These are phyloP conservation scores for Drosophila prolongata DNA, from an alignment of 2,888 invertebrate genomes.

Conservation along the genomic window DNA sequence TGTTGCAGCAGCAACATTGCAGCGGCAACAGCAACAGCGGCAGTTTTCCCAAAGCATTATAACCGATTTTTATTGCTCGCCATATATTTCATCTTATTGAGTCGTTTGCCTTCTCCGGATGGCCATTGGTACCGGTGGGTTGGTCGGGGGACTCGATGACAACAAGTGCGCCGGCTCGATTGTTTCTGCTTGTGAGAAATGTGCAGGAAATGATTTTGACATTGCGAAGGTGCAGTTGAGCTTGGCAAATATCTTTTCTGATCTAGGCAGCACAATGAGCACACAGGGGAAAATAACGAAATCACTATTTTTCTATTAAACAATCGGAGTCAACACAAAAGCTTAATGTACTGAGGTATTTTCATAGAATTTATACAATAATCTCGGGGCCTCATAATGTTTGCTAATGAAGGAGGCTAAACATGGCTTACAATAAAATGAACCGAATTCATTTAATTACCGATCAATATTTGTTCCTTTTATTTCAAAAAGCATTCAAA, in stretches of 20 bases:
- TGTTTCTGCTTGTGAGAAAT: slow-evolving; percentile 39
- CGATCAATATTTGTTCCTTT: no score
- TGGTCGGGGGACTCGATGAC: slow-evolving; percentile 37
- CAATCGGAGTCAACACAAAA: not conserved
- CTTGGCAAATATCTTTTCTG: slow-evolving; percentile 21
- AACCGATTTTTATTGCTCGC: slow-evolving; percentile 82
- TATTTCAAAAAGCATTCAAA: no score
- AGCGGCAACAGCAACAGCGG: slow-evolving; percentile 15
- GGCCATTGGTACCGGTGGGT: slow-evolving; percentile 10
- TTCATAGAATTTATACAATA: no score
- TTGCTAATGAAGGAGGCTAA: no score
- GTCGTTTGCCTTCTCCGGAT: slow-evolving; percentile 67
- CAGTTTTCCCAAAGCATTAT: slow-evolving; percentile 77
- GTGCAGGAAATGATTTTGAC: slow-evolving; percentile 39
- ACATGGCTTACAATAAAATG: no score
- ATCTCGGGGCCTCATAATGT: no score
- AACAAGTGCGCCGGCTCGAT: slow-evolving; percentile 54
- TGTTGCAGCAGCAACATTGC: slow-evolving; percentile 15
- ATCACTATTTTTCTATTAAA: not conserved
- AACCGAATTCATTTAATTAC: no score
- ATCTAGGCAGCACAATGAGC: slow-evolving; percentile 14
- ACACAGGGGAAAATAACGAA: slow-evolving; percentile 1
- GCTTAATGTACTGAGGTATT: no score
- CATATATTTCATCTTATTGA: slow-evolving; percentile 84
- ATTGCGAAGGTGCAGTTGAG: slow-evolving; percentile 26